These are phyloP conservation scores for Cryptosula pallasiana DNA, from an alignment of 2,888 invertebrate species.

Conservation along the genomic window DNA sequence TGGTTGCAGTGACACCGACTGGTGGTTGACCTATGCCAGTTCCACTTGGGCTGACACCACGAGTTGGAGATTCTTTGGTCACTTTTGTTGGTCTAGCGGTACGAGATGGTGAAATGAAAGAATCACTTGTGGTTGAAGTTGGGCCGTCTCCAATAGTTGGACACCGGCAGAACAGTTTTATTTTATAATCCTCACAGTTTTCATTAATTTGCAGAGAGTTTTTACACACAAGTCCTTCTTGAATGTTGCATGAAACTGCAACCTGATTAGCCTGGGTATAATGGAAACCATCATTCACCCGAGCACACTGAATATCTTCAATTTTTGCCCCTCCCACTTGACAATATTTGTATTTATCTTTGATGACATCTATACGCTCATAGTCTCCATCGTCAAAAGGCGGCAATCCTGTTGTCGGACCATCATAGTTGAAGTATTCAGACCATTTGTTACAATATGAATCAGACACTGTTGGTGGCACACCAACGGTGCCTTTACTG, in stretches of 20 bases:
- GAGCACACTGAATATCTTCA: neutral
- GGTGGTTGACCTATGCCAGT: too few relatives aligned
- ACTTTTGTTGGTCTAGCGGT: too few relatives aligned
- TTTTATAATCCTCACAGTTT: conserved; percentile 42
- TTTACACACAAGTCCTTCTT: conserved; percentile 61
- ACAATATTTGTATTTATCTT: neutral
- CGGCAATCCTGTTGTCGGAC: neutral
- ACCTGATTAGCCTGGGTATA: neutral
- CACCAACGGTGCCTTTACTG: neutral
- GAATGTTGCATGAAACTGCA: conserved; percentile 53
- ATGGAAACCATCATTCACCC: neutral
- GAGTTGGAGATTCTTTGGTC: too few relatives aligned
- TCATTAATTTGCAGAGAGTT: neutral
- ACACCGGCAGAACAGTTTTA: conserved; percentile 41
- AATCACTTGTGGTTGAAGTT: conserved; percentile 27
- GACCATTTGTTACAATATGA: conserved; percentile 20
- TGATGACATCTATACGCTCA: neutral
- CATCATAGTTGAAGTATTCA: neutral
- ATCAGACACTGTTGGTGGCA: neutral
- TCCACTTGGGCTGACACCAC: too few relatives aligned
- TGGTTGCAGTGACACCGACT: too few relatives aligned
- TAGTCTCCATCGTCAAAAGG: neutral
- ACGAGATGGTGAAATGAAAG: too few relatives aligned
- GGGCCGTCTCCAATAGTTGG: neutral
- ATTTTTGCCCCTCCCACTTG: neutral